Base-by-base conservation (phyloP, 2,888 invertebrate species). In the Heliconius hortense region DNA sequence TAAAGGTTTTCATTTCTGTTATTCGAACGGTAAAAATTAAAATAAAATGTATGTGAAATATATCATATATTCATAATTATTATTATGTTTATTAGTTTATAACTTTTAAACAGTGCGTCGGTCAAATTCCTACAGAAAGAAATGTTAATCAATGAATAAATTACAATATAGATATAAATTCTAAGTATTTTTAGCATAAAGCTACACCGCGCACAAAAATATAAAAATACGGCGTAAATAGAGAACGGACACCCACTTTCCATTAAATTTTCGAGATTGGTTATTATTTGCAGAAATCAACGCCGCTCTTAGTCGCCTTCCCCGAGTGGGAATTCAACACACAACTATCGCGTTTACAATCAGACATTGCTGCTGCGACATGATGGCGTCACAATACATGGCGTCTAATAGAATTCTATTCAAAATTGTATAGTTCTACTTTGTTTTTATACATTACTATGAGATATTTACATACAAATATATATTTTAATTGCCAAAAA, bases 381-480 rank as follows among this genome's bases (percentile, higher is more conserved):
- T 21, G 53, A 53, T 8, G 53, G 8, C 8, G 2, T 53, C 53
- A 64, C 21, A 64, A 35, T 28, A 28, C 3, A 48, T 18, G 48
- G 4, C 5, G 1, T 48, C 48, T 35, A 63, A 31, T 63, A 35
- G 4, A 11, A n/a, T 66, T 66, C 39, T 39, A 39, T 39, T 2
- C 0, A 15, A 43, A 11, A 67, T 4, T 24, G 3, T 26, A 18
- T 10, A 4, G 10, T 53, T 68, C 15, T 53, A 21, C 11, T 11
- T 10, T 48, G 21, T 67, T 68, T 28, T 18, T 48, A 68, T 43
- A 26, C 13, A 15, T n/a, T 69, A 53, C 68, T 69, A 28, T 48
- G 48, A 69, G 28, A 53, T 21, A 53, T 69, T 53, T 69, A n/a
- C 68, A 56, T 69, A 69, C 53, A 53, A 68, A 53, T 68, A 53